These are phyloP conservation scores for Trachymyrmex septentrionalis DNA, from an alignment of 1,140 invertebrate species.

Conservation along the genomic window DNA sequence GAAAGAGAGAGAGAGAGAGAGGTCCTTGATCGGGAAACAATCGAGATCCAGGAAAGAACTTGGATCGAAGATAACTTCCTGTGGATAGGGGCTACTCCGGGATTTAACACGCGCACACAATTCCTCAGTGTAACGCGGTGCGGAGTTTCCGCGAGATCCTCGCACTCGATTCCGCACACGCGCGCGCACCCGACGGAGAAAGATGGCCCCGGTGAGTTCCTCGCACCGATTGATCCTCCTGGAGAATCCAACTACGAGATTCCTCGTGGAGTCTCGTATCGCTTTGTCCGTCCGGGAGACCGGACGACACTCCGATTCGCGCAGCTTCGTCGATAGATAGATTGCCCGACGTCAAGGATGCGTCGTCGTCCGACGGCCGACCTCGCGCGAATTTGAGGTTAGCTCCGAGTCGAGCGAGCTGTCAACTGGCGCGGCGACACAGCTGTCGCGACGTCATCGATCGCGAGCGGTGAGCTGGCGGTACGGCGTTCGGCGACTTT, in stretches of 20 bases:
- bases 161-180: neutral
- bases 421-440: slow-evolving; percentile 41
- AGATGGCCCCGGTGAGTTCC: slow-evolving; percentile 53
- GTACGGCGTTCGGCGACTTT: neutral
- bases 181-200: slow-evolving; percentile 30
- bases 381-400: slow-evolving; percentile 48
- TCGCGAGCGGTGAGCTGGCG: neutral
- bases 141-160: neutral
- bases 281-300: neutral
- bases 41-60: neutral
- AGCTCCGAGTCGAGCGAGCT: neutral
- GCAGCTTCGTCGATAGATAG: neutral
- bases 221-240: slow-evolving; percentile 3
- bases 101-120: neutral
- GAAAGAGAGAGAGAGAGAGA: neutral
- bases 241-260: neutral
- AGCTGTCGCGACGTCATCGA: slow-evolving; percentile 46
- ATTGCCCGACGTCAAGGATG: neutral
- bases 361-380: too few relatives aligned
- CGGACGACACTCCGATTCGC: neutral
- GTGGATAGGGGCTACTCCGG: neutral
- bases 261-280: neutral
- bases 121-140: neutral
- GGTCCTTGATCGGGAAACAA: neutral
- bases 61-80: neutral